Evolutionary conservation across 1,140 invertebrate genomes (phyloP).

Genomic region (Atta texana): DNA sequence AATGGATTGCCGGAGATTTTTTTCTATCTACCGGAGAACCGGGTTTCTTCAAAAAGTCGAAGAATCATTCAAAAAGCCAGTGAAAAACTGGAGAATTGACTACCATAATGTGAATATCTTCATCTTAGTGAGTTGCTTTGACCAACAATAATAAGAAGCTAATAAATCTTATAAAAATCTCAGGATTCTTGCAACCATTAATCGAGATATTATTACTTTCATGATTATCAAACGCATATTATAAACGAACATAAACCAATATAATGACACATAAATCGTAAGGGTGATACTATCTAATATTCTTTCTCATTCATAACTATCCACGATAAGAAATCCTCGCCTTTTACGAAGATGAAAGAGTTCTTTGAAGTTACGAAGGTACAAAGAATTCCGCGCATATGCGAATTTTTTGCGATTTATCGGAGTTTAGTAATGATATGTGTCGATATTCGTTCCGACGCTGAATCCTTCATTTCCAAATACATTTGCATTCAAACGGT

Average conservation of each 20-base stretch:
- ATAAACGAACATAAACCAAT: not conserved
- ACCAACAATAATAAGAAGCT: constrained; percentile 10
- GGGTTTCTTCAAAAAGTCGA: too few species aligned
- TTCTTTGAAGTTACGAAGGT: not conserved
- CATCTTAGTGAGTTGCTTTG: not conserved
- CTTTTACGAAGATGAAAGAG: not conserved
- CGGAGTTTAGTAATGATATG: constrained; percentile 10
- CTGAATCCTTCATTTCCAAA: constrained; percentile 42
- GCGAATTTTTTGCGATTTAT: constrained; percentile 31
- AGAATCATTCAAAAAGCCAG: too few species aligned
- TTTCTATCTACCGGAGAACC: too few species aligned
- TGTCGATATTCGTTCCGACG: not conserved
- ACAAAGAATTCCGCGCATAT: not conserved
- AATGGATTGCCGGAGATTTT: too few species aligned
- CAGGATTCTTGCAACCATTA: not conserved
- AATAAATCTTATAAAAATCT: not conserved
- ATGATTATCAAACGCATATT: not conserved
- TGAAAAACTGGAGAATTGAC: too few species aligned
- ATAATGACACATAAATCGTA: not conserved
- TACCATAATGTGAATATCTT: not conserved
- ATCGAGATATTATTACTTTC: not conserved
- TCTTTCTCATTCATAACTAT: not conserved
- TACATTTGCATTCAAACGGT: constrained; percentile 56
- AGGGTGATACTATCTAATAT: not conserved
- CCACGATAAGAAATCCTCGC: not conserved